Evolutionary conservation across 2,797 vertebrate genomes (phyloP), one percentile per base, ranked within the genome.

Genomic region (Esox masquinongy): DNA sequence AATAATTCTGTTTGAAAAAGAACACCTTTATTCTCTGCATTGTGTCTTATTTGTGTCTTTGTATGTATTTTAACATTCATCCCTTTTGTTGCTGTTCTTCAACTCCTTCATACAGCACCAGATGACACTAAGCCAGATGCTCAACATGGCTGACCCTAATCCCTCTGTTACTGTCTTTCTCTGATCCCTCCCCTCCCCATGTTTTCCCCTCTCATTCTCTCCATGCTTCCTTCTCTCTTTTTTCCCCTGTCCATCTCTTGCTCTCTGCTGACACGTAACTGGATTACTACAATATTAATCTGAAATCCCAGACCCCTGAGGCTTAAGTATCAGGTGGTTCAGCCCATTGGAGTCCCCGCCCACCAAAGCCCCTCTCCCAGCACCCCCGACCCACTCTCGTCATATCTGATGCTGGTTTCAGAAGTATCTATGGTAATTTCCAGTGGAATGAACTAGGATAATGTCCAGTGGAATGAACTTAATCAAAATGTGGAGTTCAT

Each of bases 121-220:
- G 70, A 26, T 83, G 85, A 87, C 84, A 84, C 80, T 88, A 81
- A 89, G 85, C 87, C 90, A 91, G 90, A 90, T 91, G 91, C 88
- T 85, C 89, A 90, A 92, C 90, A 93, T 91, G 90, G 88, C 88
- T 92, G 92, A 93, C 90, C 91, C 86, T 93, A 94, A 94, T 94
- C 93, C 91, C 81, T 88, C 84, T 39, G 36, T 81, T 88, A 85
- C 87, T 85, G 81, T 80, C 84, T 81, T 84, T 78, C 80, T 83
- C 77, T 87, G 36, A 56, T 22, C 53, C 80, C 79, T 78, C 80
- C 53, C 80, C 79, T 78, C 80, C 79, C 77, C 81, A 69, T 81
- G 72, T 61, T 11, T 39, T 50, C 16, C 11, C n/a, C 29, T 7
- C 31, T 43, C 81, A 80, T 76, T 71, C 71, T 50, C 75, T 81